These are phyloP conservation scores for Platorchestia sp. DNA, from an alignment of 1,140 invertebrate genomes.

Conservation along the genomic window DNA sequence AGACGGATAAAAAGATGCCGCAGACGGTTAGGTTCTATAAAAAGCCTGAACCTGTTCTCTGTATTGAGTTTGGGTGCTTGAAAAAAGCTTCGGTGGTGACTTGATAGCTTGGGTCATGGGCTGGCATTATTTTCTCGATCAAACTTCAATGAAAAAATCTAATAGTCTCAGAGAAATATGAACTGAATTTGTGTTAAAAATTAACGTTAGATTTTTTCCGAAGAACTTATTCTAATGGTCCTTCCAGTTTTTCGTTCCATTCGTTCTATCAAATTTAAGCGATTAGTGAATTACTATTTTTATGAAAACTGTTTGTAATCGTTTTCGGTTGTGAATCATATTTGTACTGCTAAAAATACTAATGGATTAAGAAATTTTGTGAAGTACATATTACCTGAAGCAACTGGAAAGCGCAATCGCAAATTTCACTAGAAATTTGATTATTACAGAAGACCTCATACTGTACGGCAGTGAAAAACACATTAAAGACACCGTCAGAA, in stretches of 20 bases:
- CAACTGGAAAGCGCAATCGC: too few species aligned
- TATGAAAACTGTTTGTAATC: not conserved
- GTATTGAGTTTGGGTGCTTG: not conserved
- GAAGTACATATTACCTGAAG: too few species aligned
- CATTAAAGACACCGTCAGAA: not conserved
- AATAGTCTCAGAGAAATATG: not conserved
- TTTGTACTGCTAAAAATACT: not conserved
- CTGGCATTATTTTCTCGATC: not conserved
- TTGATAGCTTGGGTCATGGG: not conserved
- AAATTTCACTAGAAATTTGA: not conserved
- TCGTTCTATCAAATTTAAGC: not conserved
- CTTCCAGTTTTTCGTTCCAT: not conserved
- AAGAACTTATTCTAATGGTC: not conserved
- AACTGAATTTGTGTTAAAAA: not conserved
- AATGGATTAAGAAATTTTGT: too few species aligned
- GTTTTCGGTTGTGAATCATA: not conserved
- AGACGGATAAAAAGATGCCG: not conserved
- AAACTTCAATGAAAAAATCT: not conserved
- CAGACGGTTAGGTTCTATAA: slow-evolving; percentile 31
- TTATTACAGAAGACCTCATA: not conserved
- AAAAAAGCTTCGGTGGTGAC: not conserved
- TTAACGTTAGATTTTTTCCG: not conserved
- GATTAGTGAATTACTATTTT: not conserved
- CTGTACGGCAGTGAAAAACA: not conserved
- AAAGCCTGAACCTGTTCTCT: slow-evolving; percentile 24